Conservation (phyloP, 2,113 vertebrate genomes). For the Sitta europaea region DNA sequence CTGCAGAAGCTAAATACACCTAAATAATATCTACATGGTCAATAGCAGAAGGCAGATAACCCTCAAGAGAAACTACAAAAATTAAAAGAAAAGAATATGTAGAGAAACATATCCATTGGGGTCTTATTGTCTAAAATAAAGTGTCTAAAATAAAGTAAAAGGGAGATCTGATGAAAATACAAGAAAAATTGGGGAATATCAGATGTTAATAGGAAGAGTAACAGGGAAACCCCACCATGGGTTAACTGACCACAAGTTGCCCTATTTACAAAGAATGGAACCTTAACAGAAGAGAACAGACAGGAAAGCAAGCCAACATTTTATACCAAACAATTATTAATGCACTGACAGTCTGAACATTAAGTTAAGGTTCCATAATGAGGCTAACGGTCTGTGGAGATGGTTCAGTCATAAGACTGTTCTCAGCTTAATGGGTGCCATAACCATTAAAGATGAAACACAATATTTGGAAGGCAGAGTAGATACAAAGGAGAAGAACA, state of each 20-base stretch:
- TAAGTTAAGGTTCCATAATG: slow-evolving; percentile 39
- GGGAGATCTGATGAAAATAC: background rate
- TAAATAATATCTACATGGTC: background rate
- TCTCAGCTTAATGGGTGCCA: background rate
- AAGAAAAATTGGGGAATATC: background rate
- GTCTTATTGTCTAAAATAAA: background rate
- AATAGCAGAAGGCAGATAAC: background rate
- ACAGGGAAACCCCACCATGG: background rate
- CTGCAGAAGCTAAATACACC: background rate
- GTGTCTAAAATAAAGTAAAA: background rate
- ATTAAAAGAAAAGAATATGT: background rate
- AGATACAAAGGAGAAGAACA: background rate
- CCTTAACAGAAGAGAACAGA: background rate
- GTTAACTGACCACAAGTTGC: background rate
- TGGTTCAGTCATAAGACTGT: slow-evolving; percentile 16
- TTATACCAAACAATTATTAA: slow-evolving; percentile 3
- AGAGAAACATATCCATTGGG: background rate
- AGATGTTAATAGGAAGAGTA: background rate
- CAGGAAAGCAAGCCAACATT: background rate
- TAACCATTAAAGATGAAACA: slow-evolving; percentile 36
- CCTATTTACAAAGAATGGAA: background rate
- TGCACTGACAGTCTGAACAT: background rate
- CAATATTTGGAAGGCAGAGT: background rate
- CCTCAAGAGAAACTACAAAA: background rate
- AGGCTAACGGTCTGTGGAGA: background rate